These are phyloP conservation scores for Acipenser oxyrinchus DNA, from an alignment of 2,797 vertebrate species.

Conservation along the genomic window DNA sequence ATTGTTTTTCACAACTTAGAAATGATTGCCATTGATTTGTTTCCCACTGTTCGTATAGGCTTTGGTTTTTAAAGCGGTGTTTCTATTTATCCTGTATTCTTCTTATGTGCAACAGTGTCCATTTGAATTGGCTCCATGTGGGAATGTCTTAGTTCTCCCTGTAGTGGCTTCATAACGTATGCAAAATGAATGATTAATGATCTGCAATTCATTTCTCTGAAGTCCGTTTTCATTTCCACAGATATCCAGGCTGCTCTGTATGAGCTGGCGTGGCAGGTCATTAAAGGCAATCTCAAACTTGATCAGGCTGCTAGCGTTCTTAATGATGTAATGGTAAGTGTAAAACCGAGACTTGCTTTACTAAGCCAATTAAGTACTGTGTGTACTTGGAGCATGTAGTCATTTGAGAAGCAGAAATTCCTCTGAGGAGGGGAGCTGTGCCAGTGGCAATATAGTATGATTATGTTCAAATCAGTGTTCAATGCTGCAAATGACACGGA, in stretches of 20 bases:
- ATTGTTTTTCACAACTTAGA: neutral
- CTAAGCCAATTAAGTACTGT: neutral
- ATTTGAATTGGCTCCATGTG: too few species aligned
- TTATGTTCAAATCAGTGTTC: too few species aligned
- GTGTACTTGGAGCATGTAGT: too few species aligned
- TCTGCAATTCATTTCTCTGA: neutral
- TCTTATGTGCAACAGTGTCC: too few species aligned
- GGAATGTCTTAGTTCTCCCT: neutral
- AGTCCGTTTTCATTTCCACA: conserved; percentile 41
- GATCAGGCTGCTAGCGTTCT: conserved; percentile 82
- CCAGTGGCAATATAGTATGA: too few species aligned
- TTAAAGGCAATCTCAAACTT: conserved; percentile 88
- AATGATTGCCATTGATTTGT: neutral
- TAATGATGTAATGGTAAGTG: conserved; percentile 83
- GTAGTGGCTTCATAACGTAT: neutral
- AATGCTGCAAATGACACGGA: too few species aligned
- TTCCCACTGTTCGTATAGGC: too few species aligned
- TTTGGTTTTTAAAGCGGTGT: too few species aligned
- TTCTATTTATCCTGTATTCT: too few species aligned
- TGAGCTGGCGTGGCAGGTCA: conserved; percentile 84
- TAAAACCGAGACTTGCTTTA: neutral
- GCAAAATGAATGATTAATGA: neutral
- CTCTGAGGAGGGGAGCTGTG: too few species aligned
- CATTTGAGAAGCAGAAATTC: too few species aligned
- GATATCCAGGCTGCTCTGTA: conserved; percentile 89